Evolutionary conservation across 2,113 vertebrate species (phyloP).

Genomic region (Gnathonemus longibarbis): DNA sequence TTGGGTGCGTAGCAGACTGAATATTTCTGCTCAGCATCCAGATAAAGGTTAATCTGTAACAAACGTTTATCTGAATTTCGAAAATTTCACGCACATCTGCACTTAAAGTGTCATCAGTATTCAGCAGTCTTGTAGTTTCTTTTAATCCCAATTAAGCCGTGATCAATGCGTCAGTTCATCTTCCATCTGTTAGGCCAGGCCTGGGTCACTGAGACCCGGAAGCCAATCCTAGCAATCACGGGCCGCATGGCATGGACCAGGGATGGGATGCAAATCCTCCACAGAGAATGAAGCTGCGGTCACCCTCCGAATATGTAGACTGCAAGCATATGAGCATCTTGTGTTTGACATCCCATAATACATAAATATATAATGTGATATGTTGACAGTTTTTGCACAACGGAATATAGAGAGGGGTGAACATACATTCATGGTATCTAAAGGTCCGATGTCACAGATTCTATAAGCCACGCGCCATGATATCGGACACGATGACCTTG

Average conservation of each 20-base stretch:
- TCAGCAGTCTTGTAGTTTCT: background rate
- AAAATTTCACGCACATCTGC: background rate
- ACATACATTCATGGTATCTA: background rate
- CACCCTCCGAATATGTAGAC: background rate
- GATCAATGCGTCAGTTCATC: background rate
- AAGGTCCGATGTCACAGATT: background rate
- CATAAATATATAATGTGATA: background rate
- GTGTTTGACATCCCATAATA: background rate
- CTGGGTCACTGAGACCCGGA: background rate
- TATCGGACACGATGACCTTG: background rate
- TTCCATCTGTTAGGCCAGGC: background rate
- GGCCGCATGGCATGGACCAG: background rate
- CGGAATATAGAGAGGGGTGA: background rate
- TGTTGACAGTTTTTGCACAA: background rate
- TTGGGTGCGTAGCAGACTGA: background rate
- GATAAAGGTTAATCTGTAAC: background rate
- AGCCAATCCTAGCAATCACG: background rate
- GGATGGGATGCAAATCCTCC: background rate
- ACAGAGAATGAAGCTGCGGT: background rate
- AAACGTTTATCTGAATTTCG: background rate
- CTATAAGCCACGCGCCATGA: background rate
- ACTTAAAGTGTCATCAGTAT: background rate
- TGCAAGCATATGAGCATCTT: background rate
- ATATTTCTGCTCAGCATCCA: background rate
- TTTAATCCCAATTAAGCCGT: background rate